Conservation (phyloP, 1,140 invertebrate genomes). For the Habropoda laboriosa region DNA sequence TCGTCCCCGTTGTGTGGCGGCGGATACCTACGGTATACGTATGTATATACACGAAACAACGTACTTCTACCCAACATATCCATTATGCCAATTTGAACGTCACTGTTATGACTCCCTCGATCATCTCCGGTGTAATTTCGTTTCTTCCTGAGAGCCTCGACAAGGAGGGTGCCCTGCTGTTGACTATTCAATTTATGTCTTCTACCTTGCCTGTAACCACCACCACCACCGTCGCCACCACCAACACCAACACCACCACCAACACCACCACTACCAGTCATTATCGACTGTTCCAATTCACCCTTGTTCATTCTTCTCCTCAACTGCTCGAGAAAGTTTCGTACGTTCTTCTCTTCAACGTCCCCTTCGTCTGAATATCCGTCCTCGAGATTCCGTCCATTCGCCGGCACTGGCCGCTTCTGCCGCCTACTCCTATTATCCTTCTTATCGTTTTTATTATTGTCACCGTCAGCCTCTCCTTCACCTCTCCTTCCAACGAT, state of each 20-base stretch:
- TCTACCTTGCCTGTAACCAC: conserved; percentile 73
- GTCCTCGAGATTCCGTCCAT: neutral
- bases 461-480: neutral
- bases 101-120: conserved; percentile 76
- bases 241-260: too few species aligned
- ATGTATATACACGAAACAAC: too few species aligned
- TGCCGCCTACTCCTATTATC: neutral
- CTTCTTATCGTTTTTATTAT: neutral
- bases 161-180: conserved; percentile 87
- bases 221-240: too few species aligned
- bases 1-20: too few species aligned
- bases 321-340: conserved; percentile 72
- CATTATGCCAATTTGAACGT: conserved; percentile 88
- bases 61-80: conserved; percentile 92
- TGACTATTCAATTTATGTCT: conserved; percentile 85
- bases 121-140: conserved; percentile 79
- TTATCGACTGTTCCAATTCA: conserved; percentile 62
- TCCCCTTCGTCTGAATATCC: conserved; percentile 31
- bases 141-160: conserved; percentile 87
- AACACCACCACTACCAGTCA: too few species aligned
- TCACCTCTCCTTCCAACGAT: neutral
- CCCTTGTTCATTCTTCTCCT: conserved; percentile 58
- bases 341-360: conserved; percentile 50
- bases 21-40: too few species aligned
- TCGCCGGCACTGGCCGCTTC: neutral